Percentiles rank a stretch among this genome's conserved stretches.
Evolutionary conservation across 23 tunicate genomes (phyloP).

Genomic region (Clavelina lepadiformis): DNA sequence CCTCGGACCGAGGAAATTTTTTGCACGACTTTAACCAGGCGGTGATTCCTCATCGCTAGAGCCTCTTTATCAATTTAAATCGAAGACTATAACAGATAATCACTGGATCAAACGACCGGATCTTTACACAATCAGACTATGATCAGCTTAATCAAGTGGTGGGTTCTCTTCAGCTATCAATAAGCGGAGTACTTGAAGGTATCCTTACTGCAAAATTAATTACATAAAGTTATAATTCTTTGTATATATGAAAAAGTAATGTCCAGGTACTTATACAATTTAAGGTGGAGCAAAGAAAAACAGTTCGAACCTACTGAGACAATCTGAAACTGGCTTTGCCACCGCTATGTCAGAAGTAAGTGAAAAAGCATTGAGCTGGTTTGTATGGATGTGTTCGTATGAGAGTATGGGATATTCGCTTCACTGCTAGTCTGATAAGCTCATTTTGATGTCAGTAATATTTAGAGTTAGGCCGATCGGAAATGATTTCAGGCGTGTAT

Average conservation of each 20-base stretch:
- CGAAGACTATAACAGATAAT: conserved; percentile 23
- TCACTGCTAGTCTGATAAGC: no score
- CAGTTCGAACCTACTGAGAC: conserved; percentile 41
- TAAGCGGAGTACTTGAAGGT: conserved; percentile 65
- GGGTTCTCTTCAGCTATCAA: conserved; percentile 40
- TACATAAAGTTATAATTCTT: not conserved
- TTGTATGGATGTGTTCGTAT: not conserved
- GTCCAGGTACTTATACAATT: no score
- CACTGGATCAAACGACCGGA: not conserved
- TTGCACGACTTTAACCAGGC: no score
- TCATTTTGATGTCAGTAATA: no score
- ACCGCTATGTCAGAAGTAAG: conserved; percentile 8
- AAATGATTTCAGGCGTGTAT: no score
- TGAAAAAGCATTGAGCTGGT: not conserved
- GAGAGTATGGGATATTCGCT: not conserved
- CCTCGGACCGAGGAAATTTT: no score
- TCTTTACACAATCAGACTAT: conserved; percentile 6
- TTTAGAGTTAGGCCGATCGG: not conserved
- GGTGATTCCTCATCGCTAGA: no score
- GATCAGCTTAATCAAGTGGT: conserved; percentile 28
- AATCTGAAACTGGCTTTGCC: conserved; percentile 43
- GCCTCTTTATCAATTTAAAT: no score
- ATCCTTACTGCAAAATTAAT: not conserved
- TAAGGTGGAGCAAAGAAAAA: conserved; percentile 35
- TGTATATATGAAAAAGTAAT: no score